Evolutionary conservation across 2,113 vertebrate genomes (phyloP).

Genomic region (Malurus melanocephalus): DNA sequence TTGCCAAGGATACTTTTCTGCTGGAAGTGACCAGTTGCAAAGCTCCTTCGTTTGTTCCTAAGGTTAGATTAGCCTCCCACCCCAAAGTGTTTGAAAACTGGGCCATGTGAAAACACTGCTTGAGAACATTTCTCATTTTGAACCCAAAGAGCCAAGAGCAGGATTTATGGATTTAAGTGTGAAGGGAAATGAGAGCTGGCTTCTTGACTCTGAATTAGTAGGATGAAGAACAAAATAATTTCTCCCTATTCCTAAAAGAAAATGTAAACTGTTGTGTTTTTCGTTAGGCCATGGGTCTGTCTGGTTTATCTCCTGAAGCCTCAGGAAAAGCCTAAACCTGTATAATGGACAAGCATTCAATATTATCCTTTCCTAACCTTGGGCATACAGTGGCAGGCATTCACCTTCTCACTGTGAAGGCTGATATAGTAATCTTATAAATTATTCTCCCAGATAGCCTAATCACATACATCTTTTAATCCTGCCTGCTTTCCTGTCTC

Average conservation of each 20-base stretch:
- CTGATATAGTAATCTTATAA: neutral
- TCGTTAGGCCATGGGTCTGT: neutral
- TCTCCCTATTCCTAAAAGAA: neutral
- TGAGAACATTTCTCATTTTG: neutral
- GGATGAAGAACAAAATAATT: neutral
- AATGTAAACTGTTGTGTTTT: neutral
- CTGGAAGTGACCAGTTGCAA: neutral
- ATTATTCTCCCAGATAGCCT: neutral
- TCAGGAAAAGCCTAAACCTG: neutral
- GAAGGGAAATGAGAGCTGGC: neutral
- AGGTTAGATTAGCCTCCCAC: neutral
- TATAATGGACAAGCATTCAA: neutral
- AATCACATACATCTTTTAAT: neutral
- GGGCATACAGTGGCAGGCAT: neutral
- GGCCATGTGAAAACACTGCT: neutral
- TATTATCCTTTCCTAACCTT: neutral
- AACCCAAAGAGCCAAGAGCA: neutral
- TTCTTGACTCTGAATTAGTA: neutral
- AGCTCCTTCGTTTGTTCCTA: neutral
- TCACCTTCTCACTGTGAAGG: neutral
- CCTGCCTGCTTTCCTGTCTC: neutral
- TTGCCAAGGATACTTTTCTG: neutral
- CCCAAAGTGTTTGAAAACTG: neutral
- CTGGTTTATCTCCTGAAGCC: neutral
- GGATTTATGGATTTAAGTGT: neutral